Evolutionary conservation across 2,888 invertebrate species (phyloP).

Genomic region (Ametastegia equiseti): DNA sequence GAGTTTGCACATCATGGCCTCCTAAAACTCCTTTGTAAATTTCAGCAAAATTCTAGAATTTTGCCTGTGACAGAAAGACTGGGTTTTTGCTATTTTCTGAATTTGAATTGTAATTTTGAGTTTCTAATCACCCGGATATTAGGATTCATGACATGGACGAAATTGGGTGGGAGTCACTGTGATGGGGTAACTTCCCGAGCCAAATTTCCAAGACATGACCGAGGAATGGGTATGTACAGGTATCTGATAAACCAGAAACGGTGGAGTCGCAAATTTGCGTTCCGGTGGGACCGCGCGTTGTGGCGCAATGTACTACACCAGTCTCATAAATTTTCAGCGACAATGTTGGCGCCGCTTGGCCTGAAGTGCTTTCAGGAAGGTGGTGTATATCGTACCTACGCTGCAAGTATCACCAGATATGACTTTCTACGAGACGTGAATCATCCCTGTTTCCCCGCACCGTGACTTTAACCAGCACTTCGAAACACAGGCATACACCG

Average conservation of each 20-base stretch:
- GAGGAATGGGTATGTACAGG: no score
- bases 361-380: slow-evolving; percentile 21
- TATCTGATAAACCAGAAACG: not conserved
- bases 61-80: not conserved
- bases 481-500: not conserved
- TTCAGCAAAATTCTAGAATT: not conserved
- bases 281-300: not conserved
- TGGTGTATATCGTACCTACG: not conserved
- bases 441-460: not conserved
- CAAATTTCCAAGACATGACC: not conserved
- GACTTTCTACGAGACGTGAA: not conserved
- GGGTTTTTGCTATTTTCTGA: not conserved
- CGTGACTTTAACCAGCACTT: not conserved
- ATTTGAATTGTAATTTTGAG: not conserved
- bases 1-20: not conserved
- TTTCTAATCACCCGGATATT: not conserved
- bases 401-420: slow-evolving; percentile 7
- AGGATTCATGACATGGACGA: not conserved
- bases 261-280: not conserved
- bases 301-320: not conserved
- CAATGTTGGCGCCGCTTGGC: slow-evolving; percentile 17
- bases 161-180: not conserved
- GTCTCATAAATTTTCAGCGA: slow-evolving; percentile 25
- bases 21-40: not conserved
- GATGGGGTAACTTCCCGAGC: not conserved